Base-by-base conservation (phyloP, 2,113 vertebrate genomes). In the Toxotes chatareus region DNA sequence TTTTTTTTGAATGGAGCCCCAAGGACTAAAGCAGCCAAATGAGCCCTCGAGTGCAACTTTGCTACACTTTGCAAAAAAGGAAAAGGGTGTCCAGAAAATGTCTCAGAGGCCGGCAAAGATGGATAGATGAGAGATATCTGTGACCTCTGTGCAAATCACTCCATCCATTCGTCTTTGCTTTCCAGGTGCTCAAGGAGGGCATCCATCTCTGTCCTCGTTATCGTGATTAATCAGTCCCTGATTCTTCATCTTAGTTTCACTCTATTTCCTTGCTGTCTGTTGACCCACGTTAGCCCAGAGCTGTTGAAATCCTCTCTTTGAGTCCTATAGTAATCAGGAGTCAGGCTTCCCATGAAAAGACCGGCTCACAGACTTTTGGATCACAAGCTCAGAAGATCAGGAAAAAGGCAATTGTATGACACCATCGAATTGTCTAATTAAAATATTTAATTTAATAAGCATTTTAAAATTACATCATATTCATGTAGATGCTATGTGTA, bases 141-240 rank as follows among this genome's bases (percentile, higher is more conserved):
- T 72, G 63, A 71, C 68, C 73, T 73, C 63, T 47, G 49, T 56
- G 21, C 17, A 77, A 51, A 74, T 71, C 27, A 70, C 44, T 76
- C 71, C 74, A 83, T 88, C 81, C 83, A 88, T 89, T 85, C 64
- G 49, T 88, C 85, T 88, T 76, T 62, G 23, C 67, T 73, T 57
- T 55, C 64, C 72, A 73, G 65, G 59, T 77, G 70, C 78, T 71
- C 51, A 73, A 72, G 49, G 73, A 84, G 60, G 46, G 6, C 7
- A 91, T 94, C 75, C 47, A 82, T 93, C 90, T 90, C 71, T 87
- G 83, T 90, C 85, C 68, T 86, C 44, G 44, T 92, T 86, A 85
- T 74, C 84, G 38, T 79, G 82, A 90, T 88, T 70, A 87, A 90
- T 91, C 82, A 79, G 76, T 65, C 56, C 82, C 76, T 57, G 16